Evolutionary conservation across 1,140 invertebrate species (phyloP), one percentile per base, ranked within the genome.

Genomic region (Temnothorax longispinosus): DNA sequence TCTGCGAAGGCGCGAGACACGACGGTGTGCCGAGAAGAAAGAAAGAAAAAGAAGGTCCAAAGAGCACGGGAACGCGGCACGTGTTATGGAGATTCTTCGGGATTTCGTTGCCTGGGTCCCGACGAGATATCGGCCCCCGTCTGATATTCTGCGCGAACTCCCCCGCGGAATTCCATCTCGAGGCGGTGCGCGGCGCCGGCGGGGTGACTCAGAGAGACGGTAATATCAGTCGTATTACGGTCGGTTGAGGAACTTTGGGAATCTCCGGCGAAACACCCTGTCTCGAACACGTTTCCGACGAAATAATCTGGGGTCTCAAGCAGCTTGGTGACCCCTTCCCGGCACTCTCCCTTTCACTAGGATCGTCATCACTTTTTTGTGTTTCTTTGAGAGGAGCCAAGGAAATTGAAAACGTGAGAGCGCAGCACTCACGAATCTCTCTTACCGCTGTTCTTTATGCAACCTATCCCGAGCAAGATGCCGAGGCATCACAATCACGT

Each of bases 81-180:
- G 41, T 41, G 69, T 87, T 87, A 87, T 85, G 80, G 60, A 87
- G 84, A 87, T 87, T 87, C 54, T 85, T 69, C 8, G n/a, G 38
- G 71, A 87, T 76, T 67, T 82, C 35, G 50, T 72, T 56, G 60
- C 35, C 47, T 13, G 7, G 35, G 21, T 77, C 41, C 10, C 81
- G 54, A 64, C 38, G 78, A 88, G 81, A 87, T 77, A 82, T 87
- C 77, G 60, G 5, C 6, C 38, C 38, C n/a, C 44, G 85, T 41
- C 69, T 77, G 87, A 81, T 76, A 87, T 87, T 87, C 77, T 71
- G 41, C 87, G 85, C 65, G 76, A 88, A 87, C 80, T 88, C 85
- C 62, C 87, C 56, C 65, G 52, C 52, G 87, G 72, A 82, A 88
- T 88, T 87, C 85, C 71, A 87, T 82, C 85, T 84, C 69, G 67